Evolutionary conservation across 2,113 vertebrate genomes (phyloP).

Genomic region (Mustela lutreola): DNA sequence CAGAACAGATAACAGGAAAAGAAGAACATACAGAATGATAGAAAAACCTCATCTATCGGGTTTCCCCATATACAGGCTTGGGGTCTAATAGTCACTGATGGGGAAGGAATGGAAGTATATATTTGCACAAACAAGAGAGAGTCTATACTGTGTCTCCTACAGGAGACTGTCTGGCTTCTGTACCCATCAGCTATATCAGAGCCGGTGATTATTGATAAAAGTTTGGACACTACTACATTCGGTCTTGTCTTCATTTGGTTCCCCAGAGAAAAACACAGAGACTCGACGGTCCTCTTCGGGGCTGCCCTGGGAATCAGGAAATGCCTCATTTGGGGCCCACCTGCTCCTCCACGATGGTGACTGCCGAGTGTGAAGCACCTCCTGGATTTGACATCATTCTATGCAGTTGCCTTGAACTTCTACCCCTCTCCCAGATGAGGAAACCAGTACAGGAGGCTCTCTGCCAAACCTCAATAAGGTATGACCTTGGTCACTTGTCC

Average conservation of each 20-base stretch:
- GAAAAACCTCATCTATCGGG: neutral
- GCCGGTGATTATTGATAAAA: neutral
- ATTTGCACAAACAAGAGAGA: neutral
- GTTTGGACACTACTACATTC: neutral
- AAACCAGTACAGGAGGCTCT: neutral
- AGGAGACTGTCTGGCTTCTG: fast-evolving
- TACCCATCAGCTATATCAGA: fast-evolving
- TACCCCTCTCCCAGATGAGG: neutral
- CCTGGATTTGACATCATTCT: fast-evolving
- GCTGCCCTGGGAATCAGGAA: fast-evolving
- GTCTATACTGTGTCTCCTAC: neutral
- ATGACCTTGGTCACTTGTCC: neutral
- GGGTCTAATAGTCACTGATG: no score
- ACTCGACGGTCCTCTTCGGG: neutral
- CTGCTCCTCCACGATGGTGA: neutral
- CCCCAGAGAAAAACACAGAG: neutral
- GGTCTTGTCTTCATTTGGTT: neutral
- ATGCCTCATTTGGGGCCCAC: neutral
- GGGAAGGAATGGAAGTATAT: neutral
- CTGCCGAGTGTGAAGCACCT: neutral
- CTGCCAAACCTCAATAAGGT: neutral
- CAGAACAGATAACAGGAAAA: neutral
- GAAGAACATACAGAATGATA: neutral
- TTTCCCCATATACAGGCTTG: neutral
- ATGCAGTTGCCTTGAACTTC: fast-evolving